Conservation (phyloP, 2,113 vertebrate genomes). For the Xiphias gladius region DNA sequence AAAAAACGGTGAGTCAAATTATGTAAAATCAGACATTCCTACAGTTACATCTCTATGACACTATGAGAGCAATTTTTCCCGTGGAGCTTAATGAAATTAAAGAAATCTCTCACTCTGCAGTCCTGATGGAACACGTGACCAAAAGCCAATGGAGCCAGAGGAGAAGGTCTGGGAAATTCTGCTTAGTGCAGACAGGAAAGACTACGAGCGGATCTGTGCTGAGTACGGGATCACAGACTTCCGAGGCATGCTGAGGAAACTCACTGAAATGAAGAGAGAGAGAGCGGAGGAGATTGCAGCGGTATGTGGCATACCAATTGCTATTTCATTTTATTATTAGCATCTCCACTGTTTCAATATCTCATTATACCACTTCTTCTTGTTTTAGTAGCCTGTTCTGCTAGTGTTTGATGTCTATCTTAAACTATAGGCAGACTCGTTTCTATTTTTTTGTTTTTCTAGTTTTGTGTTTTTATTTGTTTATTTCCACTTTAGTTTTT, state of each 20-base stretch:
- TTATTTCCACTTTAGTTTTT: conserved; percentile 82
- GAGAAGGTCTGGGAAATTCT: conserved; percentile 92
- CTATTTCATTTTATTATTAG: too few species aligned
- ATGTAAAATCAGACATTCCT: neutral
- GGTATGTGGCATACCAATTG: conserved; percentile 73
- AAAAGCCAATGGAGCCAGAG: conserved; percentile 74
- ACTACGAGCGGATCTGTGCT: conserved; percentile 91
- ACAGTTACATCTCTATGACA: neutral
- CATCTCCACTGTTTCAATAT: neutral
- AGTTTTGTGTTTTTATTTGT: neutral
- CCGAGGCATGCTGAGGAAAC: conserved; percentile 90
- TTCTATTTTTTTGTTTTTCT: neutral
- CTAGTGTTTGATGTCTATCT: neutral
- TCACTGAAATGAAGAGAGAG: conserved; percentile 87
- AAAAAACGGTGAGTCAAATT: conserved; percentile 86
- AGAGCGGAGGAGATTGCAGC: conserved; percentile 83
- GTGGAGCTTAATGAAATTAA: neutral
- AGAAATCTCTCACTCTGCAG: conserved; percentile 47
- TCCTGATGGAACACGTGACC: conserved; percentile 58
- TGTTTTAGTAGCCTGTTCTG: neutral
- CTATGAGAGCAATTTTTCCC: neutral
- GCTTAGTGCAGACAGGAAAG: conserved; percentile 89
- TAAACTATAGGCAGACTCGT: neutral
- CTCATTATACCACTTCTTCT: neutral
- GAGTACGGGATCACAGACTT: conserved; percentile 90